Percentiles rank a stretch among this genome's conserved stretches.
These are phyloP conservation scores for Eriocheir sinensis DNA, from an alignment of 1,140 invertebrate species.

Conservation along the genomic window DNA sequence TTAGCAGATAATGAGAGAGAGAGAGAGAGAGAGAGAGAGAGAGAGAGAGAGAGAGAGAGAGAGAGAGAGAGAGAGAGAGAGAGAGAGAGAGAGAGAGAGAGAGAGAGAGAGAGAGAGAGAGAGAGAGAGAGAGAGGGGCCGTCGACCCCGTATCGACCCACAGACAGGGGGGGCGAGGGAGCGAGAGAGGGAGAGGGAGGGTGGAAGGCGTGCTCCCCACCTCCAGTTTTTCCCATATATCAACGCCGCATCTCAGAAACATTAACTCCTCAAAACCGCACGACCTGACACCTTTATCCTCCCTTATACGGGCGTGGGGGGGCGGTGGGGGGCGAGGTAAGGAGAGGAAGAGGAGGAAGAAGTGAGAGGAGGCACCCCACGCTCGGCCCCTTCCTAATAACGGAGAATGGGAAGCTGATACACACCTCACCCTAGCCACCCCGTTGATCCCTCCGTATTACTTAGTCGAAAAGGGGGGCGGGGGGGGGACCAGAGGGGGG, in stretches of 20 bases:
- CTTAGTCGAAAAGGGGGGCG: too few relatives aligned
- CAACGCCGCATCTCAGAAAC: background rate
- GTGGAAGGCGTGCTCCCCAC: background rate
- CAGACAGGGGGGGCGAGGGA: background rate
- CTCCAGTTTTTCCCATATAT: slow-evolving; percentile 4
- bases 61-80: background rate
- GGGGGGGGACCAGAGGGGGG: too few relatives aligned
- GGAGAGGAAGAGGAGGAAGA: background rate
- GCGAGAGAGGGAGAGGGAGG: background rate
- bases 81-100: background rate
- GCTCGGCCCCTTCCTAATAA: too few relatives aligned
- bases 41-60: background rate
- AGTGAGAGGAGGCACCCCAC: background rate
- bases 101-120: slow-evolving; percentile 34
- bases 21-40: background rate
- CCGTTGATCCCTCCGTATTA: too few relatives aligned
- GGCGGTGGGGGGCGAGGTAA: background rate
- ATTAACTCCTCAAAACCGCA: background rate
- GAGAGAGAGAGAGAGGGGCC: slow-evolving; percentile 27
- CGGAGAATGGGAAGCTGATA: background rate
- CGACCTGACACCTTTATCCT: background rate
- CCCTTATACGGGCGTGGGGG: background rate
- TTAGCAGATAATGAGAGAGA: slow-evolving; percentile 41
- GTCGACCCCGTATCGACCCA: slow-evolving; percentile 65
- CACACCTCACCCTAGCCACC: too few relatives aligned